These are phyloP conservation scores for Nicator chloris DNA, from an alignment of 2,113 vertebrate species.

Conservation along the genomic window DNA sequence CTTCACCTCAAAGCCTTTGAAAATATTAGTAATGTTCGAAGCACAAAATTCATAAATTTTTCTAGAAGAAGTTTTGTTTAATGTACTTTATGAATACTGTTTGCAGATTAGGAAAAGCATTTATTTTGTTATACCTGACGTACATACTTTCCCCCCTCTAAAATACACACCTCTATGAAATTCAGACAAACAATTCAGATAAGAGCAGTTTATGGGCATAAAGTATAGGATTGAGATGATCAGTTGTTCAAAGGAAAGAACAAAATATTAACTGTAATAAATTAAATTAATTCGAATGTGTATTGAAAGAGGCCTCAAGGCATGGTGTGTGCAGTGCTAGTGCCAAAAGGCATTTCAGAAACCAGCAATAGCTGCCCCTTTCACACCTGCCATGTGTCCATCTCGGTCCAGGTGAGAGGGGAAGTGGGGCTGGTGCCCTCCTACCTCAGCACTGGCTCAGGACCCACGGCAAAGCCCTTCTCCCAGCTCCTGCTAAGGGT, in stretches of 20 bases:
- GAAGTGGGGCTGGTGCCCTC: not conserved
- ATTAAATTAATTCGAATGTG: not conserved
- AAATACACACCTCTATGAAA: not conserved
- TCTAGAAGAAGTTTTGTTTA: not conserved
- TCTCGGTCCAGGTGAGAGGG: not conserved
- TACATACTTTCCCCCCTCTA: not conserved
- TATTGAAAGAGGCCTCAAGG: not conserved
- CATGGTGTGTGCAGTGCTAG: no score
- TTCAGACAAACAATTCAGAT: not conserved
- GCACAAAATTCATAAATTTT: not conserved
- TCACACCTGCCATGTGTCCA: not conserved
- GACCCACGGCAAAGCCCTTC: rapidly evolving
- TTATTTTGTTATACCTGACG: not conserved
- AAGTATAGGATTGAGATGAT: not conserved
- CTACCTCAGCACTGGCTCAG: rapidly evolving
- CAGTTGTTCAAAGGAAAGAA: not conserved
- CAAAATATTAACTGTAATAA: not conserved
- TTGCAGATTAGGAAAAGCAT: not conserved
- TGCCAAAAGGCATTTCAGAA: not conserved
- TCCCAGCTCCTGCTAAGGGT: rapidly evolving
- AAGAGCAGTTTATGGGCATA: not conserved
- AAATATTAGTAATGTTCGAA: not conserved
- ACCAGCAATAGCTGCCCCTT: not conserved
- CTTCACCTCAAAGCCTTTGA: not conserved
- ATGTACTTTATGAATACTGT: not conserved